Base-by-base conservation (phyloP, 2,113 vertebrate species). In the Passer domesticus region DNA sequence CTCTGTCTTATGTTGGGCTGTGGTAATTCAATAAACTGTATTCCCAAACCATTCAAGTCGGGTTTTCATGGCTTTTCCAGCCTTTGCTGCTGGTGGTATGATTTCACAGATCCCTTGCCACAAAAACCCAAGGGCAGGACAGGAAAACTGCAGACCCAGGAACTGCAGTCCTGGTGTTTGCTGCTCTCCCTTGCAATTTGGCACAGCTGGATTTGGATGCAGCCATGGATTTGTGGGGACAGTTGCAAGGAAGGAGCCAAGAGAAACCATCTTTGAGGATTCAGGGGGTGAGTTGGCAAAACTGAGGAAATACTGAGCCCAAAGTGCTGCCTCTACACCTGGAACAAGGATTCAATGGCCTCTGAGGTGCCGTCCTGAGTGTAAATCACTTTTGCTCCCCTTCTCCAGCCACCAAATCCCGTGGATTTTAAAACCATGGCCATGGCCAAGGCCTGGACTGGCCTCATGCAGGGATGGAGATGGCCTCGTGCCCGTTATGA, bases 111-210 rank as follows among this genome's bases (percentile, higher is more conserved):
- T 41, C 31, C 46, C 9, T 90, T 47, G 6, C 19, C 33, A 33
- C 7, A 16, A 52, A 68, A 68, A 41, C 24, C 52, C 7, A 60
- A n/a, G 60, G 39, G 52, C 16, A 31, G 56, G 35, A 15, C 37
- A 23, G 59, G 35, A 55, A 39, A 87, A n/a, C 27, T 17, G 12
- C 75, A 92, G 31, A 46, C 4, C 33, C 66, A 67, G 2, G 58
- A 47, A 68, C 0, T 4, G 1, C 7, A 1, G 0, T 28, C 47
- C 13, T 49, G 41, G 13, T 3, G 0, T 21, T 69, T 1, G 1
- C 72, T 25, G 2, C 4, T 59, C 43, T 74, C 55, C 55, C 20
- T 68, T 33, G 59, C 7, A 9, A 1, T 30, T 56, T 0, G 0
- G n/a, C 1, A 5, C 27, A 43, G 59, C 31, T 1, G 4, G 68